Base-by-base conservation (phyloP, 2,797 vertebrate species). In the Gadopsis marmoratus region DNA sequence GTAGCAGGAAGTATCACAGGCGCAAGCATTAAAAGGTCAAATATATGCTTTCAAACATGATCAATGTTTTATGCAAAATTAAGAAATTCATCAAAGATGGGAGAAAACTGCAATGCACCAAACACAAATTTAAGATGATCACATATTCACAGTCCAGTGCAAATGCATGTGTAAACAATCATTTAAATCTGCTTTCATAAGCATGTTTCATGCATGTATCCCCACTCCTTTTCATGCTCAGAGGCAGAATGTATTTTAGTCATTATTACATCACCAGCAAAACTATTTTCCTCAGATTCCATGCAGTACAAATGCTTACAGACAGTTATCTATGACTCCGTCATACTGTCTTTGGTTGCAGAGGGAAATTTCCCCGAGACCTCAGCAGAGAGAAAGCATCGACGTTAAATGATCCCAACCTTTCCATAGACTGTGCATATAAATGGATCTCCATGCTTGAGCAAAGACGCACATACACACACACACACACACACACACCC, bases 141-240 rank as follows among this genome's bases (percentile, higher is more conserved):
- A 73, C 16, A 74, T 65, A 84, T 54, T 87, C 79, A 78, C 69
- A 77, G 65, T 41, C 29, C 47, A 61, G 69, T 50, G 0, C 71
- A 90, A 73, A 88, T 71, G 79, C 76, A 80, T 82, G 79, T 11
- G 53, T 83, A 79, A 88, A 81, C 68, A 82, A 75, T 85, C 48
- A 82, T 81, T 84, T 74, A 76, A 86, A 82, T 76, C 23, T 91
- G 84, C 86, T 74, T 79, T 61, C 58, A 75, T 76, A 87, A 87
- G 86, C 7, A 37, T 7, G 47, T 90, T 85, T 77, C 63, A 70
- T 64, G 50, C 69, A 67, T 81, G 51, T 79, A 58, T 35, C 13
- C 37, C 41, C 63, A 23, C 17, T 23, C 62, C 31, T 59, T 21
- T 68, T 48, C 70, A 76, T 65, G 31, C 67, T 56, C 41, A 56